Evolutionary conservation across 64 coral and sea anemone genomes (phyloP).

Genomic region (Pachyseris speciosa): DNA sequence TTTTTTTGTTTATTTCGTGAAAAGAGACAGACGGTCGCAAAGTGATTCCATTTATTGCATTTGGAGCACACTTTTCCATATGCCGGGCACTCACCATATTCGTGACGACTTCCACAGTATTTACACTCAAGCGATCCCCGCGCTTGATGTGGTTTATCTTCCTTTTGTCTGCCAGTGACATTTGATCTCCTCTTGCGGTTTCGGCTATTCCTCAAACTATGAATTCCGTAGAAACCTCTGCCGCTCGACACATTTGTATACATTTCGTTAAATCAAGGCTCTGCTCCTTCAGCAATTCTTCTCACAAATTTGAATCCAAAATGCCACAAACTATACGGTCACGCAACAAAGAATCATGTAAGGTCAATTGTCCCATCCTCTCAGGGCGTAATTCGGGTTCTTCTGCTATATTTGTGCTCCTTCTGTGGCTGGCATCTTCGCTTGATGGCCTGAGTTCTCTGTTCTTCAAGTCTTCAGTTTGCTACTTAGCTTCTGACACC

Average conservation of each 20-base stretch:
- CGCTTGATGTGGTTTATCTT: neutral
- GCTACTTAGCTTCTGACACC: no score
- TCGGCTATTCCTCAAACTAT: neutral
- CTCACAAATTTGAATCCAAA: neutral
- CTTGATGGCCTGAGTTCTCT: no score
- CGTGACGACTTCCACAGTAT: neutral
- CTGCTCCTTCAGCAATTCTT: constrained; percentile 12
- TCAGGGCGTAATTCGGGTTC: no score
- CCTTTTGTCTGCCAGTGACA: neutral
- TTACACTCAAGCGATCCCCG: neutral
- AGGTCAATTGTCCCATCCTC: neutral
- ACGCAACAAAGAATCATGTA: constrained; percentile 31
- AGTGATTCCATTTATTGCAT: neutral
- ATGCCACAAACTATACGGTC: constrained; percentile 63
- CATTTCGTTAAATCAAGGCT: constrained; percentile 30
- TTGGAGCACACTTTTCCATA: neutral
- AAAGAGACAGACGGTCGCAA: neutral
- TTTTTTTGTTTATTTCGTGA: neutral
- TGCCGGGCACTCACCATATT: neutral
- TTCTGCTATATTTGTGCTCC: no score
- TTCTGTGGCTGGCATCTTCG: no score
- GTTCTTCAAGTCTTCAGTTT: no score
- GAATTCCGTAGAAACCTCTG: constrained; percentile 44
- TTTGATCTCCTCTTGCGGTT: neutral
- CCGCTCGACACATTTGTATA: constrained; percentile 25